Evolutionary conservation across 2,113 vertebrate genomes (phyloP).

Genomic region (Ahaetulla prasina): DNA sequence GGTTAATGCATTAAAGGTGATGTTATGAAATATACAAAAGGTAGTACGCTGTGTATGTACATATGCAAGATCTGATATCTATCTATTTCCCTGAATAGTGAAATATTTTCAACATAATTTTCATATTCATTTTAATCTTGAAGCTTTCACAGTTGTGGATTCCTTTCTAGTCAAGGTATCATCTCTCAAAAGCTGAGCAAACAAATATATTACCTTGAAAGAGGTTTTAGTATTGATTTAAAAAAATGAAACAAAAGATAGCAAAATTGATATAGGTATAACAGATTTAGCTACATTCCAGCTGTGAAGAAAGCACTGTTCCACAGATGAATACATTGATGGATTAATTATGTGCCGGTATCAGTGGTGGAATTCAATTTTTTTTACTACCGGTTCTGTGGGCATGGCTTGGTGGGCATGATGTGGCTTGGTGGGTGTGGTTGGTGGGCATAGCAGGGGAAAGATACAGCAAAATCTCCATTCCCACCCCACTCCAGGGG

Average conservation of each 20-base stretch:
- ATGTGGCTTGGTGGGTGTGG: too few relatives aligned
- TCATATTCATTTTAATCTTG: conserved; percentile 35
- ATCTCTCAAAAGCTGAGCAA: conserved; percentile 23
- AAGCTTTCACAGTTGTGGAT: conserved; percentile 9
- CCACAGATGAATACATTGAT: not conserved
- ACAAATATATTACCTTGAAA: conserved; percentile 16
- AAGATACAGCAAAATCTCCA: too few relatives aligned
- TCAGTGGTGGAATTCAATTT: too few relatives aligned
- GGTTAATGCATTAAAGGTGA: not conserved
- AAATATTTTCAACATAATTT: conserved; percentile 1
- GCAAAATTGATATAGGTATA: not conserved
- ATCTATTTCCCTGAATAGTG: not conserved
- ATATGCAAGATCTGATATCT: not conserved
- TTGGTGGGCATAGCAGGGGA: too few relatives aligned
- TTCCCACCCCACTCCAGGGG: too few relatives aligned
- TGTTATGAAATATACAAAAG: not conserved
- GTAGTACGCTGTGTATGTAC: not conserved
- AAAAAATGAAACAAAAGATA: not conserved
- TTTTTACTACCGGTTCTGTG: too few relatives aligned
- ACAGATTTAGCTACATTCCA: not conserved
- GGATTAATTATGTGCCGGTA: not conserved
- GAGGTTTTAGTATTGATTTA: not conserved
- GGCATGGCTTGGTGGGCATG: too few relatives aligned
- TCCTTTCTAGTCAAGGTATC: not conserved
- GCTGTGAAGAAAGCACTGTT: not conserved